These are phyloP conservation scores for Podarcis raffonei DNA, from an alignment of 2,113 vertebrate species.

Conservation along the genomic window DNA sequence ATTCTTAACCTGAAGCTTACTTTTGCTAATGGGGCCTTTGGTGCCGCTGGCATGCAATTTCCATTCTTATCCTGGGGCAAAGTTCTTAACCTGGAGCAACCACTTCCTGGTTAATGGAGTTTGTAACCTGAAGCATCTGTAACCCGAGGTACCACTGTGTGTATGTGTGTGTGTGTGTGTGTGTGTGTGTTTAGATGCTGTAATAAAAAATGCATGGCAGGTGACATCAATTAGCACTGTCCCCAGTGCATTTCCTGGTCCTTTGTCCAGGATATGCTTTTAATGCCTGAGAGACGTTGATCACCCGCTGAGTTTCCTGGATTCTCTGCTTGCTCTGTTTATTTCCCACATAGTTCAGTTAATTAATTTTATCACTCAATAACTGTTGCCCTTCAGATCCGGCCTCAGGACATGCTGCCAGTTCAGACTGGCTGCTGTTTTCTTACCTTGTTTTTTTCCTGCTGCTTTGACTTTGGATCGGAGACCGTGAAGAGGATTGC, in stretches of 20 bases:
- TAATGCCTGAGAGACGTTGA: constrained; percentile 3
- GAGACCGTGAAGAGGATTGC: not conserved
- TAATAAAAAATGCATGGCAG: not conserved
- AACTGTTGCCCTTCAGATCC: not conserved
- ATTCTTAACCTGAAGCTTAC: too few relatives aligned
- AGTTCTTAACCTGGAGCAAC: too few relatives aligned
- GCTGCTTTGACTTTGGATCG: not conserved
- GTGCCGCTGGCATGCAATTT: too few relatives aligned
- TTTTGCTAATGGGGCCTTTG: too few relatives aligned
- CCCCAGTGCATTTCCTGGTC: not conserved
- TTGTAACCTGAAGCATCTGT: too few relatives aligned
- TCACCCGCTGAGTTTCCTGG: not conserved
- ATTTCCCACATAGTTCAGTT: constrained; percentile 13
- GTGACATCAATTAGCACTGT: constrained; percentile 7
- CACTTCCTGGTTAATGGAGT: too few relatives aligned
- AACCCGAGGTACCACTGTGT: too few relatives aligned
- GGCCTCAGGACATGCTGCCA: not conserved
- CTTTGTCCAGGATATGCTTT: not conserved
- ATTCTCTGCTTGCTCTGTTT: not conserved
- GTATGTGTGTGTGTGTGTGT: too few relatives aligned
- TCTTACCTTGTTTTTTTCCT: not conserved
- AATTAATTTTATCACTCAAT: constrained; percentile 11
- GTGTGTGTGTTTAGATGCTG: not conserved
- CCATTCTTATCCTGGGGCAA: too few relatives aligned
- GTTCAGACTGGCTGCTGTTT: not conserved